Conservation (phyloP, 2,888 invertebrate genomes). For the Metallyticus violacea region DNA sequence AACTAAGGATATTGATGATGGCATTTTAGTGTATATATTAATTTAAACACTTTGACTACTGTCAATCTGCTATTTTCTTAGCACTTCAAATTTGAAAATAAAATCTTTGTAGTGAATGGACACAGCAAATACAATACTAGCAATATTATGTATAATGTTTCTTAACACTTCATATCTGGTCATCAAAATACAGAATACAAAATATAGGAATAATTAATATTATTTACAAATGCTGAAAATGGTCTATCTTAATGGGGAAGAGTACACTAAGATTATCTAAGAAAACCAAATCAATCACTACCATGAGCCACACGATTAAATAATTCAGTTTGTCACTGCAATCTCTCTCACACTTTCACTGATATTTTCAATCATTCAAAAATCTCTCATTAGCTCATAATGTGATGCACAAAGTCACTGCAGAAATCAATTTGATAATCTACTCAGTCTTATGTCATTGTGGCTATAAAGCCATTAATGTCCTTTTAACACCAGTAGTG, state of each 20-base stretch:
- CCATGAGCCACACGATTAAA: background rate
- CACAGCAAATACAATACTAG: background rate
- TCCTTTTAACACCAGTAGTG: background rate
- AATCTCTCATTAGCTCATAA: background rate
- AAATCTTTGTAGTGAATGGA: background rate
- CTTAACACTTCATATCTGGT: background rate
- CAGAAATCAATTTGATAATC: background rate
- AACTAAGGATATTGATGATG: background rate
- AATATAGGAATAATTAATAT: background rate
- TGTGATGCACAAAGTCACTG: background rate
- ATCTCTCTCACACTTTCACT: background rate
- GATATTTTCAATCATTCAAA: background rate
- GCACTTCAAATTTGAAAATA: background rate
- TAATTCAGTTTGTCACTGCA: background rate
- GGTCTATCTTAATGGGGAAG: background rate
- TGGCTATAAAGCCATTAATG: background rate
- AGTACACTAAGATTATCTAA: background rate
- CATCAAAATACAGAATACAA: background rate
- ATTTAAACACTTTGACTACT: background rate
- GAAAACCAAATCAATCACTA: background rate
- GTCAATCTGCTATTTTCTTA: background rate
- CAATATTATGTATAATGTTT: background rate
- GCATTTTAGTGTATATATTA: background rate
- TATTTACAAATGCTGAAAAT: background rate
- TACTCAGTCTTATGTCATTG: conserved; percentile 25